Evolutionary conservation across 2,797 vertebrate species (phyloP).

Genomic region (Brachymystax lenok): DNA sequence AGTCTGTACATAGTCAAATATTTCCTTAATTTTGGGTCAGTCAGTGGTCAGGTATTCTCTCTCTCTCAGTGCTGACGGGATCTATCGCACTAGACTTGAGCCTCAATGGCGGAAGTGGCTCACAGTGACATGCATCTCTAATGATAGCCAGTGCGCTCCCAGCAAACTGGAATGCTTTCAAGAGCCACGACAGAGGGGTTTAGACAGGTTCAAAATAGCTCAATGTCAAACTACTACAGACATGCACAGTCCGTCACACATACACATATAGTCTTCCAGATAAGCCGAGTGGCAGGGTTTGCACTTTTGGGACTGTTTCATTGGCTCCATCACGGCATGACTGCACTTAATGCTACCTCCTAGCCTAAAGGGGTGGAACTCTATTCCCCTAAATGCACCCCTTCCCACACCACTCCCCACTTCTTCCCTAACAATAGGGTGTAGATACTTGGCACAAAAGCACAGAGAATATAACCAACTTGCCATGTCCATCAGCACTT

Average conservation of each 20-base stretch:
- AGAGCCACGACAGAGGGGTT: conserved; percentile 11
- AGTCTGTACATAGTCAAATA: too few relatives aligned
- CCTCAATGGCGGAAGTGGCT: conserved; percentile 9
- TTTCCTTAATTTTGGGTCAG: too few relatives aligned
- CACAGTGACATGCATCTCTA: conserved; percentile 10
- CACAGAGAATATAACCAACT: background rate
- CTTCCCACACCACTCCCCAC: background rate
- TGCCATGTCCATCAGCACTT: background rate
- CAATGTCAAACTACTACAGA: background rate
- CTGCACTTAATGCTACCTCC: too few relatives aligned
- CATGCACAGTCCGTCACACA: background rate
- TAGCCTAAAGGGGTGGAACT: too few relatives aligned
- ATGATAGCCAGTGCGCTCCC: conserved; percentile 32
- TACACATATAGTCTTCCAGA: background rate
- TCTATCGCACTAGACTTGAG: background rate
- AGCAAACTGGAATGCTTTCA: conserved; percentile 26
- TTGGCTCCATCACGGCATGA: background rate
- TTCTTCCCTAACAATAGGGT: background rate
- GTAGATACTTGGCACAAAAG: background rate
- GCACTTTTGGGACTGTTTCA: background rate
- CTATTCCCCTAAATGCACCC: too few relatives aligned
- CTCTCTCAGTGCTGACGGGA: background rate
- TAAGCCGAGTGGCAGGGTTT: too few relatives aligned
- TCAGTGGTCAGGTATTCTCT: too few relatives aligned
- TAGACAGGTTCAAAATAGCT: conserved; percentile 12